Evolutionary conservation across 1,140 invertebrate species (phyloP).

Genomic region (Panagrolaimus sp.): DNA sequence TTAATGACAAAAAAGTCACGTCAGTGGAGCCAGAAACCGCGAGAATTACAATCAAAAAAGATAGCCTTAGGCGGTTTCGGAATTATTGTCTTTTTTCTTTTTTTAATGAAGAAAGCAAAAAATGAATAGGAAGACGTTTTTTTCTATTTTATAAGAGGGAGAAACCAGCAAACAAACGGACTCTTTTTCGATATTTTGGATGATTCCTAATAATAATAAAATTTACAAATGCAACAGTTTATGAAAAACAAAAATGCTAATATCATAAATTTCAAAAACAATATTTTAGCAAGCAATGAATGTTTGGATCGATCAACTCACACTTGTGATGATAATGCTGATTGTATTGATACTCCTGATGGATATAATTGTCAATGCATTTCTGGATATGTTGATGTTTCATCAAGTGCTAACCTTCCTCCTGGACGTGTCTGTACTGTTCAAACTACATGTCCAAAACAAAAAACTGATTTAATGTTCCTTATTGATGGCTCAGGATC

Average conservation of each 20-base stretch:
- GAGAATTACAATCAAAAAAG: not conserved
- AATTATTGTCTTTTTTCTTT: conserved; percentile 13
- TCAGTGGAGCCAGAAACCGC: not conserved
- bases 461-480: conserved; percentile 56
- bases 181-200: not conserved
- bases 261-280: not conserved
- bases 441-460: conserved; percentile 51
- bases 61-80: conserved; percentile 2
- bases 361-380: conserved; percentile 59
- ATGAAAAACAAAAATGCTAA: not conserved
- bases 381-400: conserved; percentile 58
- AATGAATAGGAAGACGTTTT: not conserved
- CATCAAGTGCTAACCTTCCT: conserved; percentile 51
- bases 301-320: conserved; percentile 45
- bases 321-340: conserved; percentile 59
- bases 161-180: not conserved
- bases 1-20: not conserved
- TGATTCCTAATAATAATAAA: too few species aligned
- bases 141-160: not conserved
- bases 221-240: not conserved
- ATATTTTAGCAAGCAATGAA: conserved; percentile 55
- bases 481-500: conserved; percentile 56
- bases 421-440: conserved; percentile 58
- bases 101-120: not conserved
- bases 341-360: conserved; percentile 59